Conservation (phyloP, 1,140 invertebrate genomes). For the Cyrtorhinus lividipennis region DNA sequence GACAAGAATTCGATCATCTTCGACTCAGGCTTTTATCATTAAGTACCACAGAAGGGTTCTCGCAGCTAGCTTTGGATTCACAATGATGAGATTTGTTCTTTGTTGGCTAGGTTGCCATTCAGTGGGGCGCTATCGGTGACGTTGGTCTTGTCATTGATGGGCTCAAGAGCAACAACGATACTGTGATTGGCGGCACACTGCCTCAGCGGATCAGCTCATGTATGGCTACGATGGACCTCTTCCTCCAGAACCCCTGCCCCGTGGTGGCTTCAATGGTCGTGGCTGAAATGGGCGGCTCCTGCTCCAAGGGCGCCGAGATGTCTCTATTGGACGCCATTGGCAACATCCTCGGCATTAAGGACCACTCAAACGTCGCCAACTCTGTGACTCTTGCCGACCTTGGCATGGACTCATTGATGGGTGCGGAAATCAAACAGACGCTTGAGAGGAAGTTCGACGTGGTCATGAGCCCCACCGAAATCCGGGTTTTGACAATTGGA, state of each 20-base stretch:
- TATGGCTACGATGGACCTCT: constrained; percentile 66
- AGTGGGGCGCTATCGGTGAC: constrained; percentile 96
- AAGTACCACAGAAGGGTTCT: no score
- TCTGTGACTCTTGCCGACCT: constrained; percentile 71
- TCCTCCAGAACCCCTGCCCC: constrained; percentile 56
- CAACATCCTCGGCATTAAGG: constrained; percentile 75
- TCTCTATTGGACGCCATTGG: constrained; percentile 55
- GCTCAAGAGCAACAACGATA: constrained; percentile 70
- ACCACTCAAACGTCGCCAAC: constrained; percentile 55
- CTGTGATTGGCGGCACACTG: constrained; percentile 77
- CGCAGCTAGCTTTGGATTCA: no score
- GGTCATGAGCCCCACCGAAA: constrained; percentile 74
- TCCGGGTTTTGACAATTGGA: constrained; percentile 61
- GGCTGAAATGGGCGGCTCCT: constrained; percentile 42
- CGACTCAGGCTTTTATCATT: neutral
- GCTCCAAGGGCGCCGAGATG: constrained; percentile 33
- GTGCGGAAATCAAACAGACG: constrained; percentile 93
- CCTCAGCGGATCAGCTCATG: constrained; percentile 86
- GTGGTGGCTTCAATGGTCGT: constrained; percentile 69
- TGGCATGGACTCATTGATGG: constrained; percentile 96
- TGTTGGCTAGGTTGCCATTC: constrained; percentile 53
- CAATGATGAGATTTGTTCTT: neutral
- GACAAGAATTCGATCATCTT: neutral
- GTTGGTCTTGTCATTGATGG: constrained; percentile 81
- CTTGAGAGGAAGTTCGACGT: constrained; percentile 85